phyloP scores from a whole-genome alignment of 2,797 vertebrate species.

The Steatocranus sp. region DNA sequence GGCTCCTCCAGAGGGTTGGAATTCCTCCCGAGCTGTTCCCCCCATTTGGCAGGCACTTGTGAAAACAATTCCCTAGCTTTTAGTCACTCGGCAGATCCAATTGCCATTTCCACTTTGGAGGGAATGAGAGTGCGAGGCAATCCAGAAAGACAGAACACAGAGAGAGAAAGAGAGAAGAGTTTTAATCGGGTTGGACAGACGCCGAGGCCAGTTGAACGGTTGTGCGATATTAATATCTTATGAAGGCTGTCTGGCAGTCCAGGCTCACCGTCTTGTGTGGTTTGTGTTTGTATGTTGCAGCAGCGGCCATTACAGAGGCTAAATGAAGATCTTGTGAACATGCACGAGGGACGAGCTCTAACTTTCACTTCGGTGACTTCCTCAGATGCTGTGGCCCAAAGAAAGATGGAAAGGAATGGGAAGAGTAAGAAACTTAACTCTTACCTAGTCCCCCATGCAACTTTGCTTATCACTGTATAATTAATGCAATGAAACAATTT shows the following conservation, averaged over 20 bases:
- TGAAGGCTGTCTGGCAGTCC: slow-evolving; percentile 64
- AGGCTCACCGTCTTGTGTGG: slow-evolving; percentile 61
- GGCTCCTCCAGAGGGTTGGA: slow-evolving; percentile 68
- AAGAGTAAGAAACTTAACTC: slow-evolving; percentile 57
- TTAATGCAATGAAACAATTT: background rate
- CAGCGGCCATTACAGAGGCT: slow-evolving; percentile 47
- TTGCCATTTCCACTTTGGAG: slow-evolving; percentile 74
- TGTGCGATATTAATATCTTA: slow-evolving; percentile 70
- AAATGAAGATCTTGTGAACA: slow-evolving; percentile 68
- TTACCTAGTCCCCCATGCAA: background rate
- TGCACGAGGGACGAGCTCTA: slow-evolving; percentile 58
- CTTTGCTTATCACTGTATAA: slow-evolving; percentile 11
- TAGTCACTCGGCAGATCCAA: slow-evolving; percentile 73
- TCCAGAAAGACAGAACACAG: slow-evolving; percentile 59
- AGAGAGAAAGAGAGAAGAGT: slow-evolving; percentile 51
- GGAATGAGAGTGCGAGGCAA: slow-evolving; percentile 55
- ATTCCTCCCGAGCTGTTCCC: slow-evolving; percentile 62
- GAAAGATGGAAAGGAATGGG: slow-evolving; percentile 68
- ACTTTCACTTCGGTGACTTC: slow-evolving; percentile 61
- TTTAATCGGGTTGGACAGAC: slow-evolving; percentile 69
- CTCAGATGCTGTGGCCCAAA: slow-evolving; percentile 69
- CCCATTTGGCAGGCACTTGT: slow-evolving; percentile 75
- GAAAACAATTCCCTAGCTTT: slow-evolving; percentile 77
- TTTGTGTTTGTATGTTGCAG: slow-evolving; percentile 67
- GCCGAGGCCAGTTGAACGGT: slow-evolving; percentile 63